Evolutionary conservation across 2,888 invertebrate species (phyloP), one percentile per base, ranked within the genome.

Genomic region (Nymphalis polychloros): DNA sequence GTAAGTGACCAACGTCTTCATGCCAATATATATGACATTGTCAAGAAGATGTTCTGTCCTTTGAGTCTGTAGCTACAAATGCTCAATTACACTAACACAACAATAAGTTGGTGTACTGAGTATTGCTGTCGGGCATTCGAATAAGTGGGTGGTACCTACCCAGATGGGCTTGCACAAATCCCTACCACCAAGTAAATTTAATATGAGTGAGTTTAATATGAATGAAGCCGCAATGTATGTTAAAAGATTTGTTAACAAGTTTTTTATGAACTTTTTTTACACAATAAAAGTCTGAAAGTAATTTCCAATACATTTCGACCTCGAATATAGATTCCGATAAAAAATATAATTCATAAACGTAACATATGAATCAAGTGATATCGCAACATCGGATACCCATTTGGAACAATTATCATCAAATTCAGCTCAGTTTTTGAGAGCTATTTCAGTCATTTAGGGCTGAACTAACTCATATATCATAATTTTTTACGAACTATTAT

Each of bases 401-500:
- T 71, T 70, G 57, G 69, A 57, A 62, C 70, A 68, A 72, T 71
- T 71, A 73, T 64, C 70, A 73, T 75, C 71, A 73, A 72, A 75
- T 69, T 73, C 71, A 63, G 71, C 67, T 68, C 71, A 63, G 64
- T 68, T 70, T 71, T 72, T 75, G 69, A 53, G 57, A 60, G 59
- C 64, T 52, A 68, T 75, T 73, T 71, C 71, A 69, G 72, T 74
- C 72, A 72, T 74, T 75, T 72, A 75, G 57, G 64, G 69, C 68
- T 61, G 64, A 69, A 65, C 69, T 68, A 60, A 68, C 48, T 69
- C 71, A 66, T 73, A 73, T 68, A 74, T 77, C 75, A 77, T 74
- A 71, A 65, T 61, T 75, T 75, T 74, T 75, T 76, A 66, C 62
- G 49, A 60, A 31, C n/a, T 67, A 52, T 57, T n/a, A 35, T 31